Evolutionary conservation across 2,888 invertebrate genomes (phyloP), one percentile per base, ranked within the genome.

Genomic region (Uloborus plumipes): DNA sequence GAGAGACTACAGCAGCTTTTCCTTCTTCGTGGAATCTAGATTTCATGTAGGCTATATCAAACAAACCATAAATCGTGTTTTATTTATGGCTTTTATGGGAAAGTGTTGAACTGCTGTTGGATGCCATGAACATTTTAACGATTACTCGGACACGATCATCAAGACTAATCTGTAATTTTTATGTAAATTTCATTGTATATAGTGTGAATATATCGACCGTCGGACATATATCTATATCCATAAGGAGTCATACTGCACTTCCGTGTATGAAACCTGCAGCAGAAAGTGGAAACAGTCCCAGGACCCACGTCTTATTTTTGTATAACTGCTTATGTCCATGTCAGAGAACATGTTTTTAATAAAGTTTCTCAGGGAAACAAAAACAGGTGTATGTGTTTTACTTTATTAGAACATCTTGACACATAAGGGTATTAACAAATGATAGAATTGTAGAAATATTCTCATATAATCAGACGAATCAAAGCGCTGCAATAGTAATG

Each of bases 291-390:
- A 74, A 62, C 55, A 47, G n/a, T 70, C 80, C 80, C 73, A 67
- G 69, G 79, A 73, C 79, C 80, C 80, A 75, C 67, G 75, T 70
- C 69, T 70, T 81, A 81, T 81, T 81, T 81, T 81, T 81, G 22
- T 81, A 81, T 70, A 55, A 62, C 64, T 64, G 69, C 74, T 69
- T 65, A 62, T 74, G 74, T 81, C 74, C 74, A 81, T 58, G 49
- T 70, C 70, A 70, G 58, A 74, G 55, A 73, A 71, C n/a, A 64
- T 70, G 69, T 75, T 69, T 81, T 51, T 79, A 81, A 81, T 81
- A 81, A 81, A 81, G 80, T 81, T 81, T 74, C 80, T 81, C 80
- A 81, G 74, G 80, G 80, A 81, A 81, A 81, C 80, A 16, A 6
- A 61, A 47, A 39, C 7, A 39, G 39, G 9, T 39, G 39, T 1